Evolutionary conservation across 2,888 invertebrate genomes (phyloP).

Genomic region (Pseudococcus jackbeardsleyi): DNA sequence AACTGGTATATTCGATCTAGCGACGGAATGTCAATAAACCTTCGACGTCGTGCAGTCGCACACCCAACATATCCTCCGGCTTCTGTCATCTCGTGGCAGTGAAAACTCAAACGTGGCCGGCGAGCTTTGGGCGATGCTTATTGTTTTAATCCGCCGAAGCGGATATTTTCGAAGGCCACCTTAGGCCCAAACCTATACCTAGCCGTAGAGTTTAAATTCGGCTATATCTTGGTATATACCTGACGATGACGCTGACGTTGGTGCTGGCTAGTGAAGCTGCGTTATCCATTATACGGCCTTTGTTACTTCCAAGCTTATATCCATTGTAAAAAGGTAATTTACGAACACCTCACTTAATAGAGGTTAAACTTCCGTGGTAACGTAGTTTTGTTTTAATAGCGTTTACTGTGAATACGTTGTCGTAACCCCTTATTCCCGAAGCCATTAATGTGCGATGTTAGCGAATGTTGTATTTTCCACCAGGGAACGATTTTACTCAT

Average conservation of each 20-base stretch:
- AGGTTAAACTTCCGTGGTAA: slow-evolving; percentile 55
- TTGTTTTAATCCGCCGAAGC: slow-evolving; percentile 54
- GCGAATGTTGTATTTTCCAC: slow-evolving; percentile 51
- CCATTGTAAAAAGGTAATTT: slow-evolving; percentile 55
- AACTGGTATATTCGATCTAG: slow-evolving; percentile 8
- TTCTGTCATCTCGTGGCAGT: not conserved
- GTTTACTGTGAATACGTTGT: slow-evolving; percentile 47
- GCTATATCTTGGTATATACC: not conserved
- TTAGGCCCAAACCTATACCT: not conserved
- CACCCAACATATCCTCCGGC: slow-evolving; percentile 4
- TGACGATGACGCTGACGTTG: not conserved
- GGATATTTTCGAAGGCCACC: slow-evolving; percentile 16
- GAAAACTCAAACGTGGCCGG: not conserved
- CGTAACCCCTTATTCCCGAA: slow-evolving; percentile 52
- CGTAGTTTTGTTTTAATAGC: slow-evolving; percentile 56
- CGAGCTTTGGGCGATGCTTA: not conserved
- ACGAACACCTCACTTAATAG: slow-evolving; percentile 56
- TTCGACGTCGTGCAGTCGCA: slow-evolving; percentile 1
- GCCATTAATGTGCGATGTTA: slow-evolving; percentile 55
- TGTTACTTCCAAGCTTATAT: slow-evolving; percentile 46
- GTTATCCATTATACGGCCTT: slow-evolving; percentile 46
- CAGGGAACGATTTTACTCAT: slow-evolving; percentile 51
- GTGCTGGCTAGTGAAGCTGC: not conserved
- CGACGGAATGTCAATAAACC: slow-evolving; percentile 49
- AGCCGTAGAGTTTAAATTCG: not conserved